Conservation (phyloP, 2,113 vertebrate species). For the Junco hyemalis region DNA sequence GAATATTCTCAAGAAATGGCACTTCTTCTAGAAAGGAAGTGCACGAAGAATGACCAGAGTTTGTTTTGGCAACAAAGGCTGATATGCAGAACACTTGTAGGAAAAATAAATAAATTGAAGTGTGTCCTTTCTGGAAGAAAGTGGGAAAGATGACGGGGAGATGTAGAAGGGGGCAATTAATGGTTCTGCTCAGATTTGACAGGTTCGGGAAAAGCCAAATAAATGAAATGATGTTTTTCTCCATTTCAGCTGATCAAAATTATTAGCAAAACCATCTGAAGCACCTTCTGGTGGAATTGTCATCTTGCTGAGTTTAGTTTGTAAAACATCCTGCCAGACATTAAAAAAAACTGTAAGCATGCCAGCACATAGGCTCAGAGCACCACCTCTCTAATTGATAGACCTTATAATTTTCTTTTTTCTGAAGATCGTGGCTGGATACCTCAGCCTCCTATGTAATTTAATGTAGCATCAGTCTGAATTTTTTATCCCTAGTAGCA, state of each 20-base stretch:
- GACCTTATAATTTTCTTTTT: slow-evolving; percentile 31
- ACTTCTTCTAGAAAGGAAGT: slow-evolving; percentile 33
- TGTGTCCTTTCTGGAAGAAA: neutral
- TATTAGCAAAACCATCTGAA: slow-evolving; percentile 80
- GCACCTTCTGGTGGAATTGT: slow-evolving; percentile 78
- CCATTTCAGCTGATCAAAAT: slow-evolving; percentile 74
- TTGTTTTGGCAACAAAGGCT: neutral
- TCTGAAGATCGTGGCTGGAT: slow-evolving; percentile 10
- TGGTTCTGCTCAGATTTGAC: slow-evolving; percentile 65
- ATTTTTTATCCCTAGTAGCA: neutral
- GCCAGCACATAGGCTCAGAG: slow-evolving; percentile 65
- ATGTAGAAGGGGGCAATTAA: slow-evolving; percentile 36
- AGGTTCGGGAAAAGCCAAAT: slow-evolving; percentile 68
- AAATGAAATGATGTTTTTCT: slow-evolving; percentile 68
- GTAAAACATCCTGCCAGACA: slow-evolving; percentile 75
- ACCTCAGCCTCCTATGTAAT: neutral
- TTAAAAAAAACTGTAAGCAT: slow-evolving; percentile 63
- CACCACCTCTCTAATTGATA: slow-evolving; percentile 36
- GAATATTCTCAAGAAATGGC: slow-evolving; percentile 28
- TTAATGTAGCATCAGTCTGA: neutral
- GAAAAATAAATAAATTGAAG: neutral
- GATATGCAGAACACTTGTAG: neutral
- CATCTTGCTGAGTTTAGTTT: slow-evolving; percentile 77
- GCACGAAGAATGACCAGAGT: neutral
- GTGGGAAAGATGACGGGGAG: neutral